Base-by-base conservation (phyloP, 2,888 invertebrate species). In the Drosophila nigricruria region DNA sequence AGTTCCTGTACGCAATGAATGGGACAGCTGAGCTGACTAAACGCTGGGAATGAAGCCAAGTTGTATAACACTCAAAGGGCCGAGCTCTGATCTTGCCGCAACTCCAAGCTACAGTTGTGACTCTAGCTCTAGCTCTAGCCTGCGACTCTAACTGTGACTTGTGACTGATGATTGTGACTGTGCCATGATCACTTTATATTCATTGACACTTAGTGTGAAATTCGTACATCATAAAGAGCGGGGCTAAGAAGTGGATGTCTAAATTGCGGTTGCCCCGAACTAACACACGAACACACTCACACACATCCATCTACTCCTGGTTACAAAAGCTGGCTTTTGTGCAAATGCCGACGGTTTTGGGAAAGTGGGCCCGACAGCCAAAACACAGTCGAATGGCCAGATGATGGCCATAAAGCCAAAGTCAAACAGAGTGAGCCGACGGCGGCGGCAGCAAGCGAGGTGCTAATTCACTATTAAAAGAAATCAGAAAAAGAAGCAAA, bases 401-500 rank as follows among this genome's bases (percentile, higher is more conserved):
- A 53, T 70, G 57, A 65, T 71, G 80, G 79, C 66, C 70, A 81
- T 79, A 81, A 81, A 81, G 76, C 60, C 66, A 67, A 67, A 80
- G 57, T 52, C 68, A 77, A 79, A 81, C 67, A 71, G 49, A 49
- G 62, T 70, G 76, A 69, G 72, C 71, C 68, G 60, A 73, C 67
- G 18, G 18, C 10, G 10, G 72, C 16, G 8, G 36, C 47, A n/a
- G 47, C 27, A 27, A 27, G 25, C 70, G 70, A 90, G 90, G 89
- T 82, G 84, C 81, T 89, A 87, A 90, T 82, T 88, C 90, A 89
- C 88, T 80, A 90, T 90, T 90, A 90, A 90, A 90, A 84, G 89
- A 89, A 91, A 87, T 82, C 90, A 81, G 84, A 87, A 79, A 79
- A 54, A 47, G 25, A 49, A 60, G 23, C 36, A 30, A 14, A 43